Evolutionary conservation across 1,140 invertebrate genomes (phyloP), one percentile per base, ranked within the genome.

Genomic region (Lucilia cuprina): DNA sequence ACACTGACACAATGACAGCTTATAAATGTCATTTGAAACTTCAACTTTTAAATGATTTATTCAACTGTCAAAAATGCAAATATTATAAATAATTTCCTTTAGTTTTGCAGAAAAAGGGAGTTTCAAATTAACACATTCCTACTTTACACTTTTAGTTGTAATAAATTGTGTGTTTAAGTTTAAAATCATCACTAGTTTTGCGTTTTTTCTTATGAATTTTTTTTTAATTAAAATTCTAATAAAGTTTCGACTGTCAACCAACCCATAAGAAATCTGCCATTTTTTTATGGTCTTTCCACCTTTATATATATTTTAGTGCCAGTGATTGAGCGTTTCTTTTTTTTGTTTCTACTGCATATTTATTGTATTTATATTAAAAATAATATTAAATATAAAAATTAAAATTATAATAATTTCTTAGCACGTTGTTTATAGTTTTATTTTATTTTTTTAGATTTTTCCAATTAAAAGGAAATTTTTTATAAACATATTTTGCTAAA

Each of bases 211-310:
- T 30, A 30, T 30, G 25, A 41, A 55, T 25, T 21, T 21, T 21
- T 21, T 19, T 21, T 70, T 70, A 70, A 70, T 70, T 70, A 70
- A 70, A 70, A 70, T 70, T 70, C 65, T 70, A 70, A 70, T 70
- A 70, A 70, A 70, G 65, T 70, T 70, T 70, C n/a, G 65, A 21
- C n/a, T 70, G 65, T 70, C 65, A 70, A 70, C 65, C n/a, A 70
- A 70, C 65, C n/a, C n/a, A 70, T 21, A 70, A 70, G 65, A 70
- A 70, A 70, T 70, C 65, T 70, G 65, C 65, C 65, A 70, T 70
- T 14, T n/a, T 70, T 70, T 70, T 70, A 70, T 70, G 65, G 65
- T 25, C 65, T 70, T 70, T 21, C 65, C 17, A 70, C 21, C 65
- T 0, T 19, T 8, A 21, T 21, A 30, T 30, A 30, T 30, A 30